Conservation (phyloP, 2,113 vertebrate genomes). For the Micromys minutus region DNA sequence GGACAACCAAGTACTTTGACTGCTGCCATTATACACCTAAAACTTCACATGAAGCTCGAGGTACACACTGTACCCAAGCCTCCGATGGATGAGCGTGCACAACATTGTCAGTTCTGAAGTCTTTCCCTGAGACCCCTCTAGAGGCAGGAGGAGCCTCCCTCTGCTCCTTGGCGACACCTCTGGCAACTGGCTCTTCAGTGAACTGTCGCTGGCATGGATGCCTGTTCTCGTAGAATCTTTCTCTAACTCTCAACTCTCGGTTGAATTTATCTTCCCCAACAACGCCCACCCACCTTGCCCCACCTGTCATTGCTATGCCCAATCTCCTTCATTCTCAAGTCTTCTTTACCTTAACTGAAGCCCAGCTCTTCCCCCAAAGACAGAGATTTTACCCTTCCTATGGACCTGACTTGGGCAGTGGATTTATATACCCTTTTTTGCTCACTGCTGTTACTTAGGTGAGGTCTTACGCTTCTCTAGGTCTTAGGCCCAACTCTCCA, state of each 20-base stretch:
- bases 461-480: neutral
- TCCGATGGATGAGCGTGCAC: neutral
- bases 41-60: neutral
- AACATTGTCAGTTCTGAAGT: neutral
- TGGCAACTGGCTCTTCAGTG: neutral
- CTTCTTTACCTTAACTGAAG: neutral
- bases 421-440: neutral
- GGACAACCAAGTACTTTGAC: neutral
- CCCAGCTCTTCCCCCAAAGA: neutral
- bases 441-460: neutral
- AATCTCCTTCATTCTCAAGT: neutral
- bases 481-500: neutral
- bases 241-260: neutral
- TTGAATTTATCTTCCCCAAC: neutral
- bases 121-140: neutral
- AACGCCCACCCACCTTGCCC: neutral
- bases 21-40: too few relatives aligned
- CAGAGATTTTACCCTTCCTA: neutral
- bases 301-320: neutral
- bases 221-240: neutral
- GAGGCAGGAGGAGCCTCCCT: neutral
- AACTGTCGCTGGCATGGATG: neutral
- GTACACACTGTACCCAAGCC: neutral
- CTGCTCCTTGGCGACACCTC: neutral
- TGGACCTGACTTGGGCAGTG: neutral